Evolutionary conservation across 2,113 vertebrate genomes (phyloP).

Genomic region (Scolopax mira): DNA sequence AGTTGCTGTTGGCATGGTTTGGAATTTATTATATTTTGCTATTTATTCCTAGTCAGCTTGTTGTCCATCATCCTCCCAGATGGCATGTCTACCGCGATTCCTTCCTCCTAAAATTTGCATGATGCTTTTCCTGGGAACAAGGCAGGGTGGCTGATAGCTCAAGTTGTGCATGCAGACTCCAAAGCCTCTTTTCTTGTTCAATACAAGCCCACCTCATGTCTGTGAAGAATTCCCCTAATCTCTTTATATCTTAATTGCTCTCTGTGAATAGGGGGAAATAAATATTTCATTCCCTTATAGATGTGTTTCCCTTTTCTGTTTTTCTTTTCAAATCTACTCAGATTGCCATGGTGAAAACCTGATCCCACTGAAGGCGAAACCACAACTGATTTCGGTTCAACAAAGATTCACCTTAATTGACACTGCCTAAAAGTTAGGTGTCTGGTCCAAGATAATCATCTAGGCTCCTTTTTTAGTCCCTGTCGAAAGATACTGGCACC

Average conservation of each 20-base stretch:
- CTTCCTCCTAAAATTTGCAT: slow-evolving; percentile 46
- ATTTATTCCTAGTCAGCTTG: slow-evolving; percentile 61
- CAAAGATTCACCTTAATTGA: slow-evolving; percentile 37
- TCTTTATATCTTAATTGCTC: slow-evolving; percentile 52
- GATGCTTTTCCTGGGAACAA: slow-evolving; percentile 28
- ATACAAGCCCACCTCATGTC: not conserved
- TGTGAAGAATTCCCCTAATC: slow-evolving; percentile 39
- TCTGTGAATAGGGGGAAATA: slow-evolving; percentile 22
- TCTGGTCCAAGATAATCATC: slow-evolving; percentile 23
- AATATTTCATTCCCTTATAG: slow-evolving; percentile 47
- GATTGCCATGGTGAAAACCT: slow-evolving; percentile 10
- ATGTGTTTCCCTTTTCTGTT: slow-evolving; percentile 17
- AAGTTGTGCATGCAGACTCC: slow-evolving; percentile 5
- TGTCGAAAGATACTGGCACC: slow-evolving; percentile 21
- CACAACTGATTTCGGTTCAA: not conserved
- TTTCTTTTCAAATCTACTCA: slow-evolving; percentile 26
- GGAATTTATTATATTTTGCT: slow-evolving; percentile 66
- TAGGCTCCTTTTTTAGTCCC: slow-evolving; percentile 15
- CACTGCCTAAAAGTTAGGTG: slow-evolving; percentile 11
- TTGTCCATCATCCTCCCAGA: slow-evolving; percentile 61
- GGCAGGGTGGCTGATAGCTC: slow-evolving; percentile 13
- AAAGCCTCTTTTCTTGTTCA: slow-evolving; percentile 29
- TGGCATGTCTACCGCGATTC: slow-evolving; percentile 48
- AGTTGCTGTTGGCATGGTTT: slow-evolving; percentile 62
- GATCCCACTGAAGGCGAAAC: not conserved